Conservation (phyloP, 2,888 invertebrate species). For the Phania funesta region DNA sequence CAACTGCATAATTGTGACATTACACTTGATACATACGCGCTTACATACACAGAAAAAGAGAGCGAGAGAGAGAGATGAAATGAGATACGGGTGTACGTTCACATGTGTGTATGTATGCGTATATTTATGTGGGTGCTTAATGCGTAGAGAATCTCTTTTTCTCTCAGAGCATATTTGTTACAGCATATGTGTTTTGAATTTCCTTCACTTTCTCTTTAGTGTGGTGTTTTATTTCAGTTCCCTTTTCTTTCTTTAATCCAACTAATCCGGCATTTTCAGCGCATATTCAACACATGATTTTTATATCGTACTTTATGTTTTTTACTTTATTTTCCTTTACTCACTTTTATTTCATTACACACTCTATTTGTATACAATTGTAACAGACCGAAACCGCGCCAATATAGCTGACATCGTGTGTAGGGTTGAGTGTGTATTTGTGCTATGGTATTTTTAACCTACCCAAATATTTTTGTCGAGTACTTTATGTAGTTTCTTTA, state of each 20-base stretch:
- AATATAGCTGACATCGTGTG: constrained; percentile 22
- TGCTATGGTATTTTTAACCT: constrained; percentile 20
- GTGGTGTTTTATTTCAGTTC: constrained; percentile 58
- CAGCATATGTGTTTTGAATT: background rate
- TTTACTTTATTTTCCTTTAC: background rate
- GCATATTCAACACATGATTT: constrained; percentile 58
- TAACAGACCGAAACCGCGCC: constrained; percentile 45
- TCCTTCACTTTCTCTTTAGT: constrained; percentile 36
- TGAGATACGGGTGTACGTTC: background rate
- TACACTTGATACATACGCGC: constrained; percentile 54
- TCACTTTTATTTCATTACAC: background rate
- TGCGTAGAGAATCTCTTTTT: constrained; percentile 7
- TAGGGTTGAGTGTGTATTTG: background rate
- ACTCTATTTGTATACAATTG: constrained; percentile 27
- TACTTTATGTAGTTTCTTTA: background rate
- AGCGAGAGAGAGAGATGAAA: background rate
- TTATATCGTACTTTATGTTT: background rate
- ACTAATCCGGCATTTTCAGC: constrained; percentile 46
- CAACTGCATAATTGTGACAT: constrained; percentile 61
- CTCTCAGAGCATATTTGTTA: background rate
- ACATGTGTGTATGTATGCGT: background rate
- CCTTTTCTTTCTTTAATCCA: background rate
- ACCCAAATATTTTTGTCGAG: constrained; percentile 29
- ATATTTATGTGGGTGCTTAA: background rate
- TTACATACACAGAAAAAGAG: background rate